Percentiles rank a stretch among this genome's conserved stretches.
These are phyloP conservation scores for Coccyzus lansbergi DNA, from an alignment of 2,797 vertebrate species.

Conservation along the genomic window DNA sequence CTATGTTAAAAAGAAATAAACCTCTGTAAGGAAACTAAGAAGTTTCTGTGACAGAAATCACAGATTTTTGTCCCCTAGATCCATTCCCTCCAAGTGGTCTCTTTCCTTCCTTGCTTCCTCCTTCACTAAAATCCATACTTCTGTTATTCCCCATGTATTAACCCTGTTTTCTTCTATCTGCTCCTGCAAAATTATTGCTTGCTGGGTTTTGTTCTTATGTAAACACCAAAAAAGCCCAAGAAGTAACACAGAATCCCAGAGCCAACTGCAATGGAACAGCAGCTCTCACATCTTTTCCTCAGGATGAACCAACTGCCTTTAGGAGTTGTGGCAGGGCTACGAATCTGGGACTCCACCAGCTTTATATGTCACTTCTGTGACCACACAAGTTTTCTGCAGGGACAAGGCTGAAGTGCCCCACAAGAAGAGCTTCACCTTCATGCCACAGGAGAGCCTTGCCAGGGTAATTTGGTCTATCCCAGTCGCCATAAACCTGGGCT, in stretches of 20 bases:
- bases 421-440: background rate
- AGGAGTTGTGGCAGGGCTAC: background rate
- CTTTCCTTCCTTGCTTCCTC: background rate
- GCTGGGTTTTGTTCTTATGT: background rate
- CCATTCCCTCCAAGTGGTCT: background rate
- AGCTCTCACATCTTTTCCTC: background rate
- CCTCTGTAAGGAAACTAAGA: background rate
- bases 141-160: background rate
- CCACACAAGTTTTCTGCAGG: background rate
- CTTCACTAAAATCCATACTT: background rate
- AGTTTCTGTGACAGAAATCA: background rate
- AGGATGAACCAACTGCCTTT: background rate
- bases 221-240: background rate
- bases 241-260: background rate
- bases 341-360: background rate
- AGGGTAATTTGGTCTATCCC: background rate
- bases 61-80: background rate
- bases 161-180: background rate
- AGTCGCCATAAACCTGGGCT: background rate
- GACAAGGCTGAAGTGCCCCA: background rate
- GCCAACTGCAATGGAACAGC: accelerated
- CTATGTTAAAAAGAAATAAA: background rate
- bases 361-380: background rate
- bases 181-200: background rate
- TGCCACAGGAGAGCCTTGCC: background rate